These are phyloP conservation scores for Phenganax subtilis DNA, from an alignment of 92 coral and sea anemone genomes.

Conservation along the genomic window DNA sequence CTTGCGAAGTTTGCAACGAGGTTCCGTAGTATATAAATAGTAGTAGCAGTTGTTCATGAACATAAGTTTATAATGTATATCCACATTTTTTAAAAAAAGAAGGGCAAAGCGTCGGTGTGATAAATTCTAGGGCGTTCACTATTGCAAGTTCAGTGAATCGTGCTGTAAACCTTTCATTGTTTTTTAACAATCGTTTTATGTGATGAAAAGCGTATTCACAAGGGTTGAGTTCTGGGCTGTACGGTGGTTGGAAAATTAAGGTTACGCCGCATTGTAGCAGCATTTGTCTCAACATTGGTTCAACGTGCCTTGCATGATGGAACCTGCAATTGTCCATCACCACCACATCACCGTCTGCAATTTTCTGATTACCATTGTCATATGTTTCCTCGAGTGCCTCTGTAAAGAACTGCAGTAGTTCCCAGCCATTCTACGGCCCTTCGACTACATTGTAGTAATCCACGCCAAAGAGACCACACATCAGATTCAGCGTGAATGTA, in stretches of 20 bases:
- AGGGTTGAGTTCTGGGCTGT: not conserved
- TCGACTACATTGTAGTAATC: not conserved
- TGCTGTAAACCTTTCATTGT: not conserved
- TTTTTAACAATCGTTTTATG: not conserved
- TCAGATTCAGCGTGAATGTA: not conserved
- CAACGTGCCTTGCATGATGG: constrained; percentile 10
- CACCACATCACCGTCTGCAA: constrained; percentile 4
- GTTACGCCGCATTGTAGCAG: not conserved
- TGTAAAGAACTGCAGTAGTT: not conserved
- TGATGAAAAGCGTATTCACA: constrained; percentile 5
- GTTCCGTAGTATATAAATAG: too few species aligned
- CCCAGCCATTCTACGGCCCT: not conserved
- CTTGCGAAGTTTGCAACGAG: too few species aligned
- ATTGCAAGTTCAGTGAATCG: not conserved
- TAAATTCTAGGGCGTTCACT: not conserved
- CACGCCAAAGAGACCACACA: not conserved
- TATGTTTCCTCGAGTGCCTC: constrained; percentile 4
- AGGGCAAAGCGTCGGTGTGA: not conserved
- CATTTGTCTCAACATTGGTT: constrained; percentile 14
- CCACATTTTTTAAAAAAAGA: not conserved
- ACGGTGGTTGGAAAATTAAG: not conserved
- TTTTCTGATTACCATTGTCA: not conserved
- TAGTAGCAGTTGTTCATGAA: too few species aligned
- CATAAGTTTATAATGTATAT: not conserved
- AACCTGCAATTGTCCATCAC: constrained; percentile 22